Conservation (phyloP, 2,797 vertebrate genomes). For the Monodelphis domestica region DNA sequence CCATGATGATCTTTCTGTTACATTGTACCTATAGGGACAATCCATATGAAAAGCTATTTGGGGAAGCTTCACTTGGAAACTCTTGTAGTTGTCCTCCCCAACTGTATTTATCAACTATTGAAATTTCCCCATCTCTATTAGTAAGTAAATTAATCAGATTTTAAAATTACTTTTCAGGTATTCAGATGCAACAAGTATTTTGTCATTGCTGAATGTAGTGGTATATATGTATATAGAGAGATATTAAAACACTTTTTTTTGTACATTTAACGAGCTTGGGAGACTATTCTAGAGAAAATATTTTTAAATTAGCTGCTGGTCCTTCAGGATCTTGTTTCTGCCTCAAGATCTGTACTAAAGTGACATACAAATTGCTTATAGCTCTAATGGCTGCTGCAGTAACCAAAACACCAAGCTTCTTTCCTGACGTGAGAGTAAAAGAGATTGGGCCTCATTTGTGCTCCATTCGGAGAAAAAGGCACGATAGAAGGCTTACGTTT, state of each 20-base stretch:
- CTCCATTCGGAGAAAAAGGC: background rate
- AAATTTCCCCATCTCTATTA: conserved; percentile 52
- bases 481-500: background rate
- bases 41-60: conserved; percentile 50
- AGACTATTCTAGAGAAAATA: conserved; percentile 50
- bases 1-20: conserved; percentile 63
- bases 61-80: conserved; percentile 56
- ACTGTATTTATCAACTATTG: conserved; percentile 58
- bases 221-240: background rate
- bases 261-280: conserved; percentile 28
- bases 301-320: conserved; percentile 64
- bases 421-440: background rate
- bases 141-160: conserved; percentile 54
- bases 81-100: conserved; percentile 56
- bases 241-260: conserved; percentile 66
- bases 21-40: conserved; percentile 43
- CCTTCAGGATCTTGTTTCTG: conserved; percentile 53
- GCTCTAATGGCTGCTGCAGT: background rate
- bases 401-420: conserved; percentile 45
- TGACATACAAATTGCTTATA: conserved; percentile 31
- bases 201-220: conserved; percentile 32
- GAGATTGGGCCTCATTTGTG: background rate
- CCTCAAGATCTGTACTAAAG: conserved; percentile 54
- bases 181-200: conserved; percentile 46
- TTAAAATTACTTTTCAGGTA: conserved; percentile 63